phyloP scores from a whole-genome alignment of 1,140 invertebrate genomes.

The Eurosta solidaginis region DNA sequence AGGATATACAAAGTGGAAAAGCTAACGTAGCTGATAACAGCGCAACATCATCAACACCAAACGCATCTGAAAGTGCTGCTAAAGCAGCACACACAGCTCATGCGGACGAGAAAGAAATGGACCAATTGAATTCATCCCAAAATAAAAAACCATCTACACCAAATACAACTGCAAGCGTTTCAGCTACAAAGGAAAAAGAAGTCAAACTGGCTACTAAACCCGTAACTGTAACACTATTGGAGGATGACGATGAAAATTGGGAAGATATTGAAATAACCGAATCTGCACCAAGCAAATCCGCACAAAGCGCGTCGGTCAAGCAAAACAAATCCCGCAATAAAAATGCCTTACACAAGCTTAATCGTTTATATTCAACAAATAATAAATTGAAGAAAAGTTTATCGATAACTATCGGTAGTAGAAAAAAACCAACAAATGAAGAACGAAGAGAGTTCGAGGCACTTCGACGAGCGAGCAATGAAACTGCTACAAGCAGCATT shows the following conservation, averaged over 20 bases:
- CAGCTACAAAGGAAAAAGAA: not conserved
- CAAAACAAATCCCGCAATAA: conserved; percentile 10
- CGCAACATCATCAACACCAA: not conserved
- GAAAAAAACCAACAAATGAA: conserved; percentile 30
- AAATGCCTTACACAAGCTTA: conserved; percentile 29
- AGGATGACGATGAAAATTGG: conserved; percentile 37
- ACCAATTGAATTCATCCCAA: not conserved
- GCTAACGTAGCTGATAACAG: not conserved
- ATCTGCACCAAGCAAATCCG: conserved; percentile 1
- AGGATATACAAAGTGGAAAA: conserved; percentile 27
- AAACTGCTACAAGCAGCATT: not conserved
- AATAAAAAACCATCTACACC: not conserved
- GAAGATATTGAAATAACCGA: conserved; percentile 39
- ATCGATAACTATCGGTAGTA: not conserved
- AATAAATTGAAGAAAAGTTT: conserved; percentile 28
- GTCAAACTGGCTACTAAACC: not conserved
- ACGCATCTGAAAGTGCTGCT: not conserved
- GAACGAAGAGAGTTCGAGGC: not conserved
- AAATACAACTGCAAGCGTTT: not conserved
- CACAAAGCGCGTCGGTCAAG: not conserved
- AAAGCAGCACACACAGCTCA: not conserved
- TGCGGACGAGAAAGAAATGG: not conserved
- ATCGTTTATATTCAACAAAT: conserved; percentile 7
- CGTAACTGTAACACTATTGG: not conserved
- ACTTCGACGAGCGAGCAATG: not conserved